Base-by-base conservation (phyloP, 2,113 vertebrate genomes). In the Actinemys pallida region DNA sequence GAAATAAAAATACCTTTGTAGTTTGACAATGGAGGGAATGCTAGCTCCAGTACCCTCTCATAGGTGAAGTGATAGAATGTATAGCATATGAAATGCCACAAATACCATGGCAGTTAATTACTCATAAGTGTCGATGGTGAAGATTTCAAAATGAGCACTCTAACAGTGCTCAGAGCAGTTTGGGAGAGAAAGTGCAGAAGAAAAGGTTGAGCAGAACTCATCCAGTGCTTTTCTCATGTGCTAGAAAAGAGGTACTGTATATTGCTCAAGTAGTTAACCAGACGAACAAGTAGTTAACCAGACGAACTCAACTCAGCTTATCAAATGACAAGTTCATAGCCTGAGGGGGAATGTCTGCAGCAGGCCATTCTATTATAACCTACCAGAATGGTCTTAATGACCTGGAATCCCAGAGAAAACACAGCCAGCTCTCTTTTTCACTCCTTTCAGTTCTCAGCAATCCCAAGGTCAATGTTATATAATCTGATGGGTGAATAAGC, bases 401-500 rank as follows among this genome's bases (percentile, higher is more conserved):
- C 90, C 90, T 94, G 94, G 88, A 89, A 93, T 54, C 78, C 82
- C 89, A 49, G 54, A 95, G 86, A 94, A 95, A 95, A 86, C 84
- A 91, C 92, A 92, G 53, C 35, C 90, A 92, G 5, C 53, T 62
- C 84, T 84, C 53, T 85, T 94, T 76, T 49, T 87, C 88, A 84
- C 87, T 95, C 56, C 65, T 94, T 84, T 29, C 27, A 89, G 91
- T 96, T 93, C 94, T 97, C 94, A 94, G 90, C 96, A 93, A 24
- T 95, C 69, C 88, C 7, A 16, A 87, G 94, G 94, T 97, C 94
- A 95, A 49, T 0, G 0, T 96, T 97, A 84, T 57, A 22, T 89
- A 94, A 97, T 93, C 90, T 81, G 85, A 90, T 81, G 95, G 96
- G 94, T 97, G 97, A 97, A 92, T 81, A 94, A 96, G 96, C 97